Evolutionary conservation across 2,797 vertebrate genomes (phyloP), one percentile per base, ranked within the genome.

Genomic region (Pseudotriccus pelzelni): DNA sequence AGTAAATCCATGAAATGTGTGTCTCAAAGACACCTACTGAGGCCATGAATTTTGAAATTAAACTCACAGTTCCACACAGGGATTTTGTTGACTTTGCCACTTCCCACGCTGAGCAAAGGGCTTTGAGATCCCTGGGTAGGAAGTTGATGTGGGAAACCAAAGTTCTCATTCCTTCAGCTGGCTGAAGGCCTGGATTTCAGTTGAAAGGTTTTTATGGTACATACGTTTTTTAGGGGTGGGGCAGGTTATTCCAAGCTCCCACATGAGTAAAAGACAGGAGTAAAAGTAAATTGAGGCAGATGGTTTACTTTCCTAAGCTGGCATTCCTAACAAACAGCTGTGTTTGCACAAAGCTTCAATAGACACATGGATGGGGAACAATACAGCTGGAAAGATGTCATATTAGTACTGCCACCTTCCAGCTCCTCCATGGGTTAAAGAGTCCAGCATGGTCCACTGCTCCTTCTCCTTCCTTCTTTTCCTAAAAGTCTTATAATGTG

Each of bases 291-390:
- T 85, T 96, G 97, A 97, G 95, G 97, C 94, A 97, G 97, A 97
- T 90, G 63, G 95, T 95, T 97, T 98, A 96, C 98, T 98, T 98
- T 98, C 97, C 97, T 97, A 97, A 98, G 89, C 95, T 97, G 96
- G 97, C 97, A 98, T 98, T 98, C 97, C 97, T 98, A 93, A 93
- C 96, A 97, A 98, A 97, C 98, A 99, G 98, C 98, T 99, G 98
- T 98, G 98, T 98, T 99, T 99, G 98, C 96, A 97, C 97, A 98
- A 97, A 98, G 97, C 97, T 97, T 90, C 94, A 95, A 96, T 63
- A 97, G 96, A 97, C 72, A 96, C 96, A 96, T 59, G 59, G 74
- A 95, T 72, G 81, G 21, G 77, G 84, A 96, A 93, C 77, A 94
- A 87, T 77, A 94, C 59, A 90, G 73, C 72, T 87, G 49, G 87